These are phyloP conservation scores for Agrotis ipsilon DNA, from an alignment of 2,888 invertebrate species.

Conservation along the genomic window DNA sequence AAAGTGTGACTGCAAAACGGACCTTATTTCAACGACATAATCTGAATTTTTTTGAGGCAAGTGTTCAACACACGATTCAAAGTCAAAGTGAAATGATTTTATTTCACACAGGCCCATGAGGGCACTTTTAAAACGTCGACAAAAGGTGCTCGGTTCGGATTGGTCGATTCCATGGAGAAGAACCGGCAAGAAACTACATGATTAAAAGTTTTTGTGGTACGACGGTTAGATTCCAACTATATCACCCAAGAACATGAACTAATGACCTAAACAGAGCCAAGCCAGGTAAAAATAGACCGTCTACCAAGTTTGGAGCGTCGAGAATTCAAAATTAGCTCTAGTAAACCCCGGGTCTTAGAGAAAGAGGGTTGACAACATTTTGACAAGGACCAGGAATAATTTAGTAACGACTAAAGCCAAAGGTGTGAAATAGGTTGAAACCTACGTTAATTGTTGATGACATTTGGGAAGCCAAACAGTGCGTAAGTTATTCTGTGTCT, in stretches of 20 bases:
- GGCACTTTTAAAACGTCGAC: no score
- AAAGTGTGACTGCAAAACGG: no score
- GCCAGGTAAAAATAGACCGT: constrained; percentile 22
- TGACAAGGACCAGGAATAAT: constrained; percentile 12
- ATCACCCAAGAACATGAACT: neutral
- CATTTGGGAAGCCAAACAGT: neutral
- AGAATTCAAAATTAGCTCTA: constrained; percentile 16
- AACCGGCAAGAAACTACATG: no score
- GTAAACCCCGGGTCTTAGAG: neutral
- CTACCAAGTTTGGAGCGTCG: constrained; percentile 5
- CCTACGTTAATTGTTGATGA: constrained; percentile 20
- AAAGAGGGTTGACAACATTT: constrained; percentile 9
- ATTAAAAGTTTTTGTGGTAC: no score
- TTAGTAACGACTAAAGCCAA: constrained; percentile 5
- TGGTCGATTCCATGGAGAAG: no score
- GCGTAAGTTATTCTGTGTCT: neutral
- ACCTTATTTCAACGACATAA: no score
- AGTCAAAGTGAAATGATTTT: no score
- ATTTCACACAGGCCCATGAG: no score
- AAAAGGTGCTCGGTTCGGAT: no score
- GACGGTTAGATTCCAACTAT: constrained; percentile 26
- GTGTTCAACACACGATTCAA: no score
- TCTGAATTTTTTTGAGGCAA: no score
- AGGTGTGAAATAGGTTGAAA: constrained; percentile 20
- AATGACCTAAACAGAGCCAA: neutral